Conservation (phyloP, 2,113 vertebrate species). For the Xyrauchen texanus region DNA sequence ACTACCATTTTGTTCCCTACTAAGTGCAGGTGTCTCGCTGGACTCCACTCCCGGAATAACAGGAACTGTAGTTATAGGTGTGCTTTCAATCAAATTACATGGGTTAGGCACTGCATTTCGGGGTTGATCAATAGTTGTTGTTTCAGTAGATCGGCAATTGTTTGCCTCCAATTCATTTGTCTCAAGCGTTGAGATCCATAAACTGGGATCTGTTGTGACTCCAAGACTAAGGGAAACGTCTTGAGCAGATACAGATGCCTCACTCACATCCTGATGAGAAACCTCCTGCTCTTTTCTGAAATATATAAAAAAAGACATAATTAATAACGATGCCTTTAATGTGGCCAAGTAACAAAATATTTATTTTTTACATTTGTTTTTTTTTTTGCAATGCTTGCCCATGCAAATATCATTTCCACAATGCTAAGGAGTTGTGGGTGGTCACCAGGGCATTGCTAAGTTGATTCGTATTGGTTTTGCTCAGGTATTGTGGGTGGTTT, state of each 20-base stretch:
- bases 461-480: too few relatives aligned
- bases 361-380: too few relatives aligned
- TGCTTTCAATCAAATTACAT: not conserved
- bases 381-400: too few relatives aligned
- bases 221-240: conserved; percentile 70
- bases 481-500: too few relatives aligned
- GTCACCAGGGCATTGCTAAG: too few relatives aligned
- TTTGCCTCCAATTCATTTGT: conserved; percentile 47
- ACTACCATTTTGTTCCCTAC: conserved; percentile 50
- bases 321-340: too few relatives aligned
- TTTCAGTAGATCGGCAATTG: not conserved
- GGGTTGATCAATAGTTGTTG: conserved; percentile 38
- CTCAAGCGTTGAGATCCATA: conserved; percentile 60
- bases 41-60: conserved; percentile 33
- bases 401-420: too few relatives aligned
- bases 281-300: conserved; percentile 42
- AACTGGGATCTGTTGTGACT: conserved; percentile 69
- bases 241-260: conserved; percentile 36
- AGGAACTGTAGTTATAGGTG: conserved; percentile 15
- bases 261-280: conserved; percentile 56
- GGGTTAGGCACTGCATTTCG: not conserved
- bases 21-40: conserved; percentile 40
- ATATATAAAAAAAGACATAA: not conserved
- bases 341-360: too few relatives aligned
- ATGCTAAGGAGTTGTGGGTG: too few relatives aligned